Conservation (phyloP, 2,797 vertebrate genomes). For the Cichlasoma orientale region DNA sequence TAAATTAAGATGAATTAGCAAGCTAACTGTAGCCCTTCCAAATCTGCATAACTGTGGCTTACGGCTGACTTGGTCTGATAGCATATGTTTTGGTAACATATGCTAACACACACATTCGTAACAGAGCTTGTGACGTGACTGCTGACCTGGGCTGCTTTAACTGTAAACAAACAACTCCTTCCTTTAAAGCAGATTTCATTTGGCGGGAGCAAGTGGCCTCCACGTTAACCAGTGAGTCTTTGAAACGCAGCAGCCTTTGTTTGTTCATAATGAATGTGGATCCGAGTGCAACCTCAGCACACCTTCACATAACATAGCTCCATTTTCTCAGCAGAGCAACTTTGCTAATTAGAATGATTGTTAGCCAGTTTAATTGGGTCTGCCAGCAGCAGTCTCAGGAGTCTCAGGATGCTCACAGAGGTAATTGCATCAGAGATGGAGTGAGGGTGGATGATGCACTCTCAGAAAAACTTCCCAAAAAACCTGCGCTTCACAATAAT, state of each 20-base stretch:
- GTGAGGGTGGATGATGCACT: constrained; percentile 23
- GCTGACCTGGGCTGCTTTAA: background rate
- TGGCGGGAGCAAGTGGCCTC: background rate
- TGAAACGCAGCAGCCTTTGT: constrained; percentile 16
- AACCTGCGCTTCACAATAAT: constrained; percentile 23
- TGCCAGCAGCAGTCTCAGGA: constrained; percentile 48
- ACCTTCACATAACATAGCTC: constrained; percentile 18
- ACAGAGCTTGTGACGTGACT: background rate
- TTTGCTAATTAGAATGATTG: constrained; percentile 65
- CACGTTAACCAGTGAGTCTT: background rate
- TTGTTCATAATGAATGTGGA: constrained; percentile 18
- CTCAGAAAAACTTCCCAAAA: constrained; percentile 11
- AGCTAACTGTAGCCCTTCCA: too few species aligned
- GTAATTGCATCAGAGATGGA: constrained; percentile 25
- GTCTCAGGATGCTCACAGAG: constrained; percentile 29
- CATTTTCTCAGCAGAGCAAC: constrained; percentile 38
- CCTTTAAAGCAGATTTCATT: background rate
- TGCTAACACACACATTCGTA: background rate
- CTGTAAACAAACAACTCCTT: background rate
- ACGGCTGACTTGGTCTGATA: too few species aligned
- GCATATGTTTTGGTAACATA: too few species aligned
- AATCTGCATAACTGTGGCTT: too few species aligned
- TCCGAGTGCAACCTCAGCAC: constrained; percentile 22
- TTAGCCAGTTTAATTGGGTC: constrained; percentile 65
- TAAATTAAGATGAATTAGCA: too few species aligned